Evolutionary conservation across 2,797 vertebrate species (phyloP), one percentile per base, ranked within the genome.

Genomic region (Aselliscus stoliczkanus): DNA sequence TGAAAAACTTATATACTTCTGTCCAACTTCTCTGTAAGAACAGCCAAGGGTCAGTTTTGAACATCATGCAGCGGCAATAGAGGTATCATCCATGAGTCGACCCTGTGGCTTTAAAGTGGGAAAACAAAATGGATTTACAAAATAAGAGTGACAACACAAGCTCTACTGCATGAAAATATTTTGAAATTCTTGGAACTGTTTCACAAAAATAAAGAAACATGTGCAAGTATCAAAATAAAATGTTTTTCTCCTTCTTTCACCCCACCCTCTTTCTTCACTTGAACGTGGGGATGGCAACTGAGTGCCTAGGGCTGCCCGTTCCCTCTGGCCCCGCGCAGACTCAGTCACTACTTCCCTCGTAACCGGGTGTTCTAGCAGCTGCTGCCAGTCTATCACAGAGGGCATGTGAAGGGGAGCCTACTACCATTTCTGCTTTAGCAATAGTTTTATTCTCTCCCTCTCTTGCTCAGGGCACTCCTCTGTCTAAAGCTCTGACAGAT

Each of bases 51-150:
- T 70, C 64, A 10, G 76, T 86, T 98, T 75, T 64, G 18, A 4
- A 37, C 13, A n/a, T 99, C 98, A 99, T 0, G 99, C 99, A 69
- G 99, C 99, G 81, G 99, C 99, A 17, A 99, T 99, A 0, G 99
- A 99, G 85, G 98, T 97, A 1, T 99, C 99, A 31, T 99, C 99
- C 88, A 97, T 69, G 77, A 99, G 99, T 56, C 99, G 99, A 97
- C 99, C 99, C 97, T 99, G 99, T 95, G 99, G 99, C 99, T 99
- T 98, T 86, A 97, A 97, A 67, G 93, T 60, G 97, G 94, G 58
- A 92, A 96, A 82, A 90, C 0, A 94, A 31, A 11, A 12, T 2
- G 4, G n/a, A 69, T 65, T 94, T 56, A 92, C 34, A 31, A 50
- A 18, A 12, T 10, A 3, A 17, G 9, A 31, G 12, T 14, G n/a